A percentile compares a stretch with the other conserved stretches of the same genome.
These are phyloP conservation scores for Eubasilissa regina DNA, from an alignment of 1,140 invertebrate genomes.

Conservation along the genomic window DNA sequence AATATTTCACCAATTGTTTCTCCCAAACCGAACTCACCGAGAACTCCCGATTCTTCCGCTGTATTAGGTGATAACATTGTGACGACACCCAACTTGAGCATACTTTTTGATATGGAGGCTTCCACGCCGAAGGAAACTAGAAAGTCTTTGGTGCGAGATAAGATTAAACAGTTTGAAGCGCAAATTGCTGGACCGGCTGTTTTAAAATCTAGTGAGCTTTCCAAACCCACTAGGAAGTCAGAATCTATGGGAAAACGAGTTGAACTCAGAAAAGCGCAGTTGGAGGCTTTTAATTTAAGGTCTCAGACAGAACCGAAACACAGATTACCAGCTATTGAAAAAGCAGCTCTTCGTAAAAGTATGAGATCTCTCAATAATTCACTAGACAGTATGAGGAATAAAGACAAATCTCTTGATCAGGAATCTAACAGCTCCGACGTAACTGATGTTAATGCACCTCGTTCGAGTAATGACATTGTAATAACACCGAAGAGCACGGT, in stretches of 20 bases:
- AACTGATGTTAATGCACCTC: constrained; percentile 52
- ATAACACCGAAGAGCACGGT: constrained; percentile 67
- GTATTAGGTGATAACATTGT: constrained; percentile 37
- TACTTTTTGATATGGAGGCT: constrained; percentile 51
- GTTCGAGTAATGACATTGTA: constrained; percentile 60
- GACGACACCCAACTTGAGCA: constrained; percentile 56
- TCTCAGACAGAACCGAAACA: constrained; percentile 39
- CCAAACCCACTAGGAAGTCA: constrained; percentile 29
- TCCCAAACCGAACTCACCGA: constrained; percentile 33
- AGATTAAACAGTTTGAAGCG: constrained; percentile 44
- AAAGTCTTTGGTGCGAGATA: constrained; percentile 34
- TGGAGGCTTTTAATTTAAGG: constrained; percentile 3
- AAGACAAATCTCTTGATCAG: constrained; percentile 34
- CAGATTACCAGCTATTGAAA: constrained; percentile 1
- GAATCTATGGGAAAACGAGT: constrained; percentile 25
- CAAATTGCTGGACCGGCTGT: neutral
- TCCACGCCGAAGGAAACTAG: constrained; percentile 54
- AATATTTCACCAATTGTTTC: constrained; percentile 56
- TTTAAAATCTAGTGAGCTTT: neutral
- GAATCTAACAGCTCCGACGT: constrained; percentile 52
- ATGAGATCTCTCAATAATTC: constrained; percentile 25
- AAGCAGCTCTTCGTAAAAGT: constrained; percentile 12
- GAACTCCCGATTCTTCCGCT: constrained; percentile 24
- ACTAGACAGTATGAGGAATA: neutral
- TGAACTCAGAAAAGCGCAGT: constrained; percentile 24